Conservation (phyloP, 2,113 vertebrate genomes). For the Malurus elegans region DNA sequence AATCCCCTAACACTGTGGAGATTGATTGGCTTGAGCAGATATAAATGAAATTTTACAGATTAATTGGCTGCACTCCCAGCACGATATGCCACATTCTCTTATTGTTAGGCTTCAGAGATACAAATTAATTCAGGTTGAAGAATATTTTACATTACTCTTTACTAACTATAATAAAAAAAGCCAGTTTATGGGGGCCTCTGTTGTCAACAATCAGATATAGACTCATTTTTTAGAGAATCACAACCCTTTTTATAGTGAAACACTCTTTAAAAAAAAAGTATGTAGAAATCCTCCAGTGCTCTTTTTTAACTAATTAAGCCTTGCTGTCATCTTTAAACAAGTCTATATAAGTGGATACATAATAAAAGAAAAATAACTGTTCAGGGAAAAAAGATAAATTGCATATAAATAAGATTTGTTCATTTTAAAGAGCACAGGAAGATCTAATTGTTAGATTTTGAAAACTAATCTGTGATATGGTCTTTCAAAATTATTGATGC, state of each 20-base stretch:
- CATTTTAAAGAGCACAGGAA: not conserved
- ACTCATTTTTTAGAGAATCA: not conserved
- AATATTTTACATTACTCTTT: not conserved
- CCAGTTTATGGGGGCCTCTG: not conserved
- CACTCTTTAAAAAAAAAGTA: not conserved
- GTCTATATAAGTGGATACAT: not conserved
- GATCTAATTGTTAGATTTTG: not conserved
- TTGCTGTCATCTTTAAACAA: not conserved
- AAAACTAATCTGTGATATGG: not conserved
- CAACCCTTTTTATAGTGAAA: not conserved
- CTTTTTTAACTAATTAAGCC: not conserved
- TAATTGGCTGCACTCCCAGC: not conserved
- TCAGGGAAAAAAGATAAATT: not conserved
- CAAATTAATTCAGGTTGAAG: not conserved
- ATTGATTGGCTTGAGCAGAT: not conserved
- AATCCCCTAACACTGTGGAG: not conserved
- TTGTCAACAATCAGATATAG: not conserved
- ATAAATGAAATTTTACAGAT: not conserved
- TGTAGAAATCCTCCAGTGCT: not conserved
- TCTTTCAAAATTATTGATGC: not conserved
- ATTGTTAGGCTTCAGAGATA: not conserved
- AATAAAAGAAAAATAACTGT: not conserved
- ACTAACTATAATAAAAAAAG: not conserved
- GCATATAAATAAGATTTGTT: not conserved
- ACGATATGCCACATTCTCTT: not conserved